These are phyloP conservation scores for Sturnus vulgaris DNA, from an alignment of 2,113 vertebrate species.

Conservation along the genomic window DNA sequence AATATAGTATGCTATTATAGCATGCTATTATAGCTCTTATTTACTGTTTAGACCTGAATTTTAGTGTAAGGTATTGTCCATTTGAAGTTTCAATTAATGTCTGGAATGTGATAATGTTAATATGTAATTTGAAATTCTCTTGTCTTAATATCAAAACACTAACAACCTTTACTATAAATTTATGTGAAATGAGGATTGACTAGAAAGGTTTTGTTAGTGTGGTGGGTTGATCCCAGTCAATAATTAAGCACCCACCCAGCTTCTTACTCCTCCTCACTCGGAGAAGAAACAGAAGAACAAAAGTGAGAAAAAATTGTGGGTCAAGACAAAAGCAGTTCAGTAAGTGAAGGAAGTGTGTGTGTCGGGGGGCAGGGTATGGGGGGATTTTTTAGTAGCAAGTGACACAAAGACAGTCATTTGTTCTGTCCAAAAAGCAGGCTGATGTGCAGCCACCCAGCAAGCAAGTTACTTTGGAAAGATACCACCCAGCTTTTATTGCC, in stretches of 20 bases:
- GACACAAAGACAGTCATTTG: background rate
- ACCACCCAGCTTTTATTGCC: background rate
- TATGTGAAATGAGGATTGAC: background rate
- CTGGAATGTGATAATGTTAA: background rate
- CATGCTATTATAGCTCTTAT: background rate
- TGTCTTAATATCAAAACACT: background rate
- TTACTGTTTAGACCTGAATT: background rate
- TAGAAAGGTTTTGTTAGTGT: background rate
- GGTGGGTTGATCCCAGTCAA: background rate
- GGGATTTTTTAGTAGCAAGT: background rate
- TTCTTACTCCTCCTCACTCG: accelerated
- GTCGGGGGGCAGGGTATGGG: accelerated
- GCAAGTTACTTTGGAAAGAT: background rate
- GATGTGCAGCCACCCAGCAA: background rate
- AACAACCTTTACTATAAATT: background rate
- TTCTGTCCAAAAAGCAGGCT: background rate
- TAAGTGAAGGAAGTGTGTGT: background rate
- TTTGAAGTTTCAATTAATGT: background rate
- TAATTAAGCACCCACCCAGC: background rate
- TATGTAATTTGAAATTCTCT: background rate
- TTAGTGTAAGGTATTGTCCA: background rate
- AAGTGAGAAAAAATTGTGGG: background rate
- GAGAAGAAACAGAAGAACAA: background rate
- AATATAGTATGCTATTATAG: background rate
- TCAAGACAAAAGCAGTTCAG: background rate